These are phyloP conservation scores for Netelia melanura DNA, from an alignment of 2,888 invertebrate genomes.

Conservation along the genomic window DNA sequence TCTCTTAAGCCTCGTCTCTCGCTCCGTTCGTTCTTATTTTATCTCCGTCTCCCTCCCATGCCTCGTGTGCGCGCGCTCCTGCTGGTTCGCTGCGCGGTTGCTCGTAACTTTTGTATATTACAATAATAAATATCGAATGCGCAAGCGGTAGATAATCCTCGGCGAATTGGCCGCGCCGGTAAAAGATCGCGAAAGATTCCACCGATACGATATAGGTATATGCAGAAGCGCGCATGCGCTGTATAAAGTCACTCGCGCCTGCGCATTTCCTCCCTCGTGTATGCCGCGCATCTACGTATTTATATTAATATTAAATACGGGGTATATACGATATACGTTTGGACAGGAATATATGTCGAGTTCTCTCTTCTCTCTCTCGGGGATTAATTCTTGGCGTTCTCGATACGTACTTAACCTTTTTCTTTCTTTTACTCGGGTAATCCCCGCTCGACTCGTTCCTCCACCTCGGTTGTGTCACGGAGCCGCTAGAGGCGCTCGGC, in stretches of 20 bases:
- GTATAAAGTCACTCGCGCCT: neutral
- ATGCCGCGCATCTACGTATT: no score
- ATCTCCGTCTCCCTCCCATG: neutral
- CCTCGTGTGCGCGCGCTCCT: neutral
- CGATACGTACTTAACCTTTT: slow-evolving; percentile 21
- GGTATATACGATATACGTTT: neutral
- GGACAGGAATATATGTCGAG: slow-evolving; percentile 2
- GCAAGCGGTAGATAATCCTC: slow-evolving; percentile 59
- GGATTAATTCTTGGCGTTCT: slow-evolving; percentile 49
- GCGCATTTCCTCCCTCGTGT: neutral
- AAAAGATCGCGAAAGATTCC: slow-evolving; percentile 48
- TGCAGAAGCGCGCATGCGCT: neutral
- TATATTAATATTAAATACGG: neutral
- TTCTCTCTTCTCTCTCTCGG: slow-evolving; percentile 4
- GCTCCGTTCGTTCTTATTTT: slow-evolving; percentile 22
- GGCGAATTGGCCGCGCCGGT: slow-evolving; percentile 56
- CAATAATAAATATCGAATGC: slow-evolving; percentile 59
- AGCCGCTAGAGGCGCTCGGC: slow-evolving; percentile 48
- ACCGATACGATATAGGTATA: slow-evolving; percentile 32
- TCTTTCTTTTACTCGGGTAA: slow-evolving; percentile 22
- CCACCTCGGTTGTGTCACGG: slow-evolving; percentile 25
- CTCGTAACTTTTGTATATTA: slow-evolving; percentile 59
- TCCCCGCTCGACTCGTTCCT: slow-evolving; percentile 35
- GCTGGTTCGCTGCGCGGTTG: slow-evolving; percentile 1
- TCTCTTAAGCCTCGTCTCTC: neutral